A percentile compares a stretch with the other conserved stretches of the same genome.
phyloP scores from a whole-genome alignment of 2,113 vertebrate genomes.

The Notarius lentiginosus region DNA sequence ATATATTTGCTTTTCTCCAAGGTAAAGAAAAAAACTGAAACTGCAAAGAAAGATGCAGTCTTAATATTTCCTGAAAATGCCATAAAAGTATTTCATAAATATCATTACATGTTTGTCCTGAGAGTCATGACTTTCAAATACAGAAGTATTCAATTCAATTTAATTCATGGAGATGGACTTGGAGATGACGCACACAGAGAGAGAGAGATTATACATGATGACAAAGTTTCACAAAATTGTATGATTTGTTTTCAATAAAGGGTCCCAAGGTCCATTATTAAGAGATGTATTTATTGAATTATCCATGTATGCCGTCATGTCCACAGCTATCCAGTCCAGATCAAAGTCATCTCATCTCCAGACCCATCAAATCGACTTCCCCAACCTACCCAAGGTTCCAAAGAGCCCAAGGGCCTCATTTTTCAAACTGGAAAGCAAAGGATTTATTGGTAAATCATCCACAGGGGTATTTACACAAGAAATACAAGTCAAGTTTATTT shows the following conservation, averaged over 20 bases:
- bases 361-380: background rate
- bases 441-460: background rate
- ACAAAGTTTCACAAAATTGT: background rate
- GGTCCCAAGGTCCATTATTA: background rate
- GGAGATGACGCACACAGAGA: background rate
- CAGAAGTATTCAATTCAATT: background rate
- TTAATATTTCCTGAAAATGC: background rate
- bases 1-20: background rate
- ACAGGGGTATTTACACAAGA: background rate
- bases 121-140: background rate
- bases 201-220: background rate
- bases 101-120: slow-evolving; percentile 3
- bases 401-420: background rate
- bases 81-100: background rate
- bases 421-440: background rate
- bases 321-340: background rate
- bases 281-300: background rate
- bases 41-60: background rate
- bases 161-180: background rate
- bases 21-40: background rate
- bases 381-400: background rate
- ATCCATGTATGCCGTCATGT: background rate
- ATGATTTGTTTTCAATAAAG: background rate
- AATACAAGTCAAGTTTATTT: too few relatives aligned
- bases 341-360: background rate